Base-by-base conservation (phyloP, 2,888 invertebrate genomes). In the Scelioninae gen. 1 region DNA sequence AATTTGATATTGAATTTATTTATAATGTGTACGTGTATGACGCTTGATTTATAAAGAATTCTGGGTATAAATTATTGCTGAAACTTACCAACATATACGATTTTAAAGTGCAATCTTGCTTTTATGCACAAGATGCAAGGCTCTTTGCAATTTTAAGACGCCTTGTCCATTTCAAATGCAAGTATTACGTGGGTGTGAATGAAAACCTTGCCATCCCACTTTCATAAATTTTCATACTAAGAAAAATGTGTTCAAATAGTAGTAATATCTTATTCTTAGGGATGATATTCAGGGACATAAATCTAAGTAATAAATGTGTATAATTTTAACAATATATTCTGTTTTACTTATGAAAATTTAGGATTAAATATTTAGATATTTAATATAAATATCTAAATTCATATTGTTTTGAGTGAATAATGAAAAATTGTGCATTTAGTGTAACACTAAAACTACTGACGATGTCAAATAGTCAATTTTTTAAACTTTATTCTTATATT, bases 131-230 rank as follows among this genome's bases (percentile, higher is more conserved):
- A 38, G 49, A 23, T 9, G 23, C 49, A 9, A 49, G 55, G 29
- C 55, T 55, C 9, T 40, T 16, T 62, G 53, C 49, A 74, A 62
- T 32, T 53, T 51, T 45, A 45, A 74, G 43, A 55, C 43, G 60
- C 53, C 45, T 63, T 45, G 51, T 53, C 62, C 38, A 51, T 72
- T 60, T 53, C 40, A 23, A 53, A 23, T 55, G 51, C 43, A 55
- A 74, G 51, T 13, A 13, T 62, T 63, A 53, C 63, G 63, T 74
- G 45, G 74, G 74, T 63, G 74, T 63, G 43, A 55, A 51, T 63
- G 31, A 34, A 60, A 60, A 60, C 71, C 60, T 60, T 49, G 49
- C 31, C 53, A 66, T 66, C 51, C 51, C 53, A 29, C 53, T 55
- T 55, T 55, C 15, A 55, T 13, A 40, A 4, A 43, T 60, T 23